phyloP scores from a whole-genome alignment of 2,113 vertebrate species.

The Elaphurus davidianus region DNA sequence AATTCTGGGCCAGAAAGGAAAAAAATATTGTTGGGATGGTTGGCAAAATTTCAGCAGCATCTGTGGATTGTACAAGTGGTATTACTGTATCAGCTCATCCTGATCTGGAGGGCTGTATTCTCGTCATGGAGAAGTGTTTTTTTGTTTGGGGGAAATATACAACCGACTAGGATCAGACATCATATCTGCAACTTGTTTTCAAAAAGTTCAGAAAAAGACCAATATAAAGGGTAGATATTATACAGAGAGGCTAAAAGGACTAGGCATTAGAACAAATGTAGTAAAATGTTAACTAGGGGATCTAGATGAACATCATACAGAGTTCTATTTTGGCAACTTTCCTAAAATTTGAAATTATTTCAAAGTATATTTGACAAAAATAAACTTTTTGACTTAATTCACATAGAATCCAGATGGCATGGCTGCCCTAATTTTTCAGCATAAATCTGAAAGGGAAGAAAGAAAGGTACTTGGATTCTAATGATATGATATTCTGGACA shows the following conservation, averaged over 20 bases:
- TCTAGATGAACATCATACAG: background rate
- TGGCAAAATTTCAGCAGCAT: background rate
- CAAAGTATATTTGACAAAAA: background rate
- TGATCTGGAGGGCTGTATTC: background rate
- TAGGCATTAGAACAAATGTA: background rate
- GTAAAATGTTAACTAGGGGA: background rate
- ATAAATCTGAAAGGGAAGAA: background rate
- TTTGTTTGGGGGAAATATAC: background rate
- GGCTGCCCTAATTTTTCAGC: background rate
- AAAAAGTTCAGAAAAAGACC: background rate
- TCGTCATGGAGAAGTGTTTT: background rate
- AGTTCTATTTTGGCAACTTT: background rate
- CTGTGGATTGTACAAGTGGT: rapidly evolving
- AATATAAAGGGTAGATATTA: background rate
- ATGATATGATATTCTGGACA: background rate
- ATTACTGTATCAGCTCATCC: background rate
- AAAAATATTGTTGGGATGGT: background rate
- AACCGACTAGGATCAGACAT: too few species aligned
- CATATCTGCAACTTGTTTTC: background rate
- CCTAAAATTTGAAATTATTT: slow-evolving; percentile 27
- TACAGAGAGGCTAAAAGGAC: background rate
- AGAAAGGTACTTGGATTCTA: background rate
- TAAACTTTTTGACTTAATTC: background rate
- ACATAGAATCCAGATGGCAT: background rate
- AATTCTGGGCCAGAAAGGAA: background rate